These are phyloP conservation scores for Linnaemya vulpina DNA, from an alignment of 2,888 invertebrate species.

Conservation along the genomic window DNA sequence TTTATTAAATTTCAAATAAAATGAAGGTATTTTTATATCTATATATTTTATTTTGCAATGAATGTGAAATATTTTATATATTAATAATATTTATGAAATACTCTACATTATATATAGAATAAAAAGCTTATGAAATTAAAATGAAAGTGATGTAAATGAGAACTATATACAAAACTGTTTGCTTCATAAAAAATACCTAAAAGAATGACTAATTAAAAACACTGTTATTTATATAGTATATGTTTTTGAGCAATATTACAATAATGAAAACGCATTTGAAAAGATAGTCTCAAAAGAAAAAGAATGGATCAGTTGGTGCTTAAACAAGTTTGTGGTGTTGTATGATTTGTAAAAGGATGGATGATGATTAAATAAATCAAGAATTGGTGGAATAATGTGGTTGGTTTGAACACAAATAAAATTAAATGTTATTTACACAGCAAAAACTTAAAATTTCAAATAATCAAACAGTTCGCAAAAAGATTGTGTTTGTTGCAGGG, in stretches of 20 bases:
- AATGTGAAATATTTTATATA: constrained; percentile 11
- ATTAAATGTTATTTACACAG: constrained; percentile 31
- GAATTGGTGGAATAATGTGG: not conserved
- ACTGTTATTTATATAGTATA: not conserved
- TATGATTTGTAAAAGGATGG: constrained; percentile 52
- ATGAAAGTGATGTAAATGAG: constrained; percentile 33
- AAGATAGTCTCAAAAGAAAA: constrained; percentile 78
- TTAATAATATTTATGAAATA: constrained; percentile 2
- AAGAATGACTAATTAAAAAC: constrained; percentile 20
- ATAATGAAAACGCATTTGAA: constrained; percentile 77
- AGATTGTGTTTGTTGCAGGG: constrained; percentile 42
- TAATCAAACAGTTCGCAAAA: constrained; percentile 42
- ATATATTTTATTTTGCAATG: constrained; percentile 8
- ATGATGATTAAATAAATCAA: constrained; percentile 42
- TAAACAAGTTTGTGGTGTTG: constrained; percentile 23
- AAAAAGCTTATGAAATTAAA: constrained; percentile 29
- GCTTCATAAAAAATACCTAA: constrained; percentile 48
- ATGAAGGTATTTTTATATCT: constrained; percentile 18
- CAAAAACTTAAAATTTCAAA: constrained; percentile 20
- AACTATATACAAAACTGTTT: constrained; percentile 38
- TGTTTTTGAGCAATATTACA: constrained; percentile 21
- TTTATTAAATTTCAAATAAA: constrained; percentile 60
- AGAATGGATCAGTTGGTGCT: constrained; percentile 55
- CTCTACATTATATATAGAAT: constrained; percentile 7
- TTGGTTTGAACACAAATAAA: constrained; percentile 18